Percentiles rank a stretch among this genome's conserved stretches.
Conservation (phyloP, 2,797 vertebrate species). For the Aulostomus chinensis region DNA sequence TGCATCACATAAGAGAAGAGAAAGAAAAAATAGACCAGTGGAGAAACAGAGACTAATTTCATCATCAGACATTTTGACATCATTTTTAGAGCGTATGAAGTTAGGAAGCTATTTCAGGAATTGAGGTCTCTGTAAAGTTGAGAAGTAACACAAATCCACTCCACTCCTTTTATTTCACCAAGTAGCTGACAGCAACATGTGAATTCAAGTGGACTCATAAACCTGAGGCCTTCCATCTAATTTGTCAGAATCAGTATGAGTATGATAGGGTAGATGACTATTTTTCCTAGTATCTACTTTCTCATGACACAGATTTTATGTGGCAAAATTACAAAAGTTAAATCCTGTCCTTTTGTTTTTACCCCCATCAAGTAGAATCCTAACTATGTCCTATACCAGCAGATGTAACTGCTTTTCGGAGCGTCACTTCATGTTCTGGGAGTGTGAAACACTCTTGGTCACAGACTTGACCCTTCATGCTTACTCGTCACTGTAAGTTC, state of each 20-base stretch:
- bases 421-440: constrained; percentile 1
- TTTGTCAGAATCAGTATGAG: not conserved
- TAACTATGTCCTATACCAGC: not conserved
- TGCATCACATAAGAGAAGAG: constrained; percentile 3
- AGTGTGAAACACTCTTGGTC: not conserved
- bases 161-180: not conserved
- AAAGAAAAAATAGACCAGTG: not conserved
- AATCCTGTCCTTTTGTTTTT: too few species aligned
- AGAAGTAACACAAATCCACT: constrained; percentile 15
- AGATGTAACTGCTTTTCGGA: not conserved
- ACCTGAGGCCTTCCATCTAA: constrained; percentile 4
- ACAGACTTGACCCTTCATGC: not conserved
- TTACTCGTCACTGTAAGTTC: constrained; percentile 17
- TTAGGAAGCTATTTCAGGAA: constrained; percentile 21
- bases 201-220: constrained; percentile 6
- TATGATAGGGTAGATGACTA: too few species aligned
- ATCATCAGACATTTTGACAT: constrained; percentile 3
- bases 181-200: constrained; percentile 2
- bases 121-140: not conserved
- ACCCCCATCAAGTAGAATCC: too few species aligned
- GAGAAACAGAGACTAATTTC: not conserved
- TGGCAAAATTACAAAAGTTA: too few species aligned
- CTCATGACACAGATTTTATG: too few species aligned
- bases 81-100: not conserved
- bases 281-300: not conserved